phyloP scores from a whole-genome alignment of 1,140 invertebrate species.

The Oncopodura yosiiana region DNA sequence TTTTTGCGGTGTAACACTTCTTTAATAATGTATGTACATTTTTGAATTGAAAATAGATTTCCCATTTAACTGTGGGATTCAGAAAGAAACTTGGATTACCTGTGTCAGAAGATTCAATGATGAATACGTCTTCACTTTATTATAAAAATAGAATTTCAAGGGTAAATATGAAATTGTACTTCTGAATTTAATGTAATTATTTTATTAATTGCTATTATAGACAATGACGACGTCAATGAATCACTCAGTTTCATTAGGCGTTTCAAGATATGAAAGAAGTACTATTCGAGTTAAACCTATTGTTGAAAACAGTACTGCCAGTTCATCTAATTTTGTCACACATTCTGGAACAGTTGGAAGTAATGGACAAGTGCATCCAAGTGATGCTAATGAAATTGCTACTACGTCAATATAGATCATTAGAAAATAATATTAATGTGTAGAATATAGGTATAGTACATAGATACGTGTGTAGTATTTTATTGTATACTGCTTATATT shows the following conservation, averaged over 20 bases:
- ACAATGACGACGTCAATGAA: conserved; percentile 10
- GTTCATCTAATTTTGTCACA: background rate
- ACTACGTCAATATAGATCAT: too few relatives aligned
- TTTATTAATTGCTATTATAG: background rate
- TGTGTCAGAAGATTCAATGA: conserved; percentile 22
- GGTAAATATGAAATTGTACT: background rate
- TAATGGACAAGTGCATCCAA: conserved; percentile 11
- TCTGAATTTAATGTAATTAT: background rate
- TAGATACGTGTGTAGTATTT: too few relatives aligned
- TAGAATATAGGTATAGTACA: too few relatives aligned
- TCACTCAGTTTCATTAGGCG: background rate
- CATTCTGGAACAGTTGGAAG: background rate
- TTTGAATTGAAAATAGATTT: conserved; percentile 18
- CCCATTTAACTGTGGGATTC: conserved; percentile 26
- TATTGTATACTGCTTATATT: too few relatives aligned
- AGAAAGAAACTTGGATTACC: conserved; percentile 13
- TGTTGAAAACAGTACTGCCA: background rate
- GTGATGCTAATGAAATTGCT: background rate
- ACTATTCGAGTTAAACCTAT: background rate
- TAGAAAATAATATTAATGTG: too few relatives aligned
- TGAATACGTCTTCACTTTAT: conserved; percentile 18
- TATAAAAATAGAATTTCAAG: conserved; percentile 15
- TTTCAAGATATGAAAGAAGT: background rate
- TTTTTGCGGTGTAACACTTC: too few relatives aligned
- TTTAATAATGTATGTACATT: background rate